Evolutionary conservation across 2,888 invertebrate genomes (phyloP).

Genomic region (Epinotia demarniana): DNA sequence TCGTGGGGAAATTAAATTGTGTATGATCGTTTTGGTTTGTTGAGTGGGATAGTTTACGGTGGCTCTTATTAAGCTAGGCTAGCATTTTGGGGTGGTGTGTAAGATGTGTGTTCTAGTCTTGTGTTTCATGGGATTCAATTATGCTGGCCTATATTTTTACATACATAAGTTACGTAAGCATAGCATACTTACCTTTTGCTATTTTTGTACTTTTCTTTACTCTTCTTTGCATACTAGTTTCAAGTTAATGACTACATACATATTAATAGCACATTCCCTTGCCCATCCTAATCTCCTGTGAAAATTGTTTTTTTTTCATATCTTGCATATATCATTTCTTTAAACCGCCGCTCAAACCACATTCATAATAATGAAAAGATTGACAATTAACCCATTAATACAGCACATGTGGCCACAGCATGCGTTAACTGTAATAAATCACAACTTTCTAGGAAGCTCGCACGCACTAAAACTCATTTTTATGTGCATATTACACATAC

Average conservation of each 20-base stretch:
- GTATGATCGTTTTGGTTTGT: slow-evolving; percentile 13
- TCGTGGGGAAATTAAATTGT: slow-evolving; percentile 27
- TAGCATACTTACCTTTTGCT: too few relatives aligned
- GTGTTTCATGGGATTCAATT: background rate
- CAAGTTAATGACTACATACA: too few relatives aligned
- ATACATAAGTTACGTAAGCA: too few relatives aligned
- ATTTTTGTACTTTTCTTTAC: too few relatives aligned
- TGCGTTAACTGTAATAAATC: slow-evolving; percentile 59
- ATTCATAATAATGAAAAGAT: slow-evolving; percentile 28
- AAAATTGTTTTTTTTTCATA: background rate
- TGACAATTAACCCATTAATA: slow-evolving; percentile 38
- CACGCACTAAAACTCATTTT: slow-evolving; percentile 61
- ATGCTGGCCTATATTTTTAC: background rate
- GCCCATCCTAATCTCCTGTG: background rate
- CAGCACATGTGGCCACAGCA: slow-evolving; percentile 58
- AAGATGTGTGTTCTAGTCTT: background rate
- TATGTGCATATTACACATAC: slow-evolving; percentile 53
- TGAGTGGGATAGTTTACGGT: background rate
- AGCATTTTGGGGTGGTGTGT: background rate
- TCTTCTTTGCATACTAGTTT: too few relatives aligned
- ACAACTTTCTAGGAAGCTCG: slow-evolving; percentile 62
- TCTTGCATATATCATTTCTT: background rate
- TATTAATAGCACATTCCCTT: too few relatives aligned
- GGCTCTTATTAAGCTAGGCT: background rate
- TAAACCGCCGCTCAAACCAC: slow-evolving; percentile 15